Conservation (phyloP, 1,140 invertebrate species). For the Uloborus diversus region DNA sequence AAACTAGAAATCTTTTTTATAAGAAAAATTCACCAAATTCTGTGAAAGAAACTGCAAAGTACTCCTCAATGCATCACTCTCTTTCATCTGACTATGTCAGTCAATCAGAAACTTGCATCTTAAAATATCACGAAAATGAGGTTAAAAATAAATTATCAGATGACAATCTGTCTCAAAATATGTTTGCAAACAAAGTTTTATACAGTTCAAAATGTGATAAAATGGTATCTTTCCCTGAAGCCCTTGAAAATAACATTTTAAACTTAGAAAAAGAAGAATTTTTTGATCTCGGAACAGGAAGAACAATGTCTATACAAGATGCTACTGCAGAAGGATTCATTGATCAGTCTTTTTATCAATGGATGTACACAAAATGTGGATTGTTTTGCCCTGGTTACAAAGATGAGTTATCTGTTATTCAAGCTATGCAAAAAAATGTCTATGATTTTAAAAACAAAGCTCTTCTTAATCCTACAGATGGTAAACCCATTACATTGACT, state of each 20-base stretch:
- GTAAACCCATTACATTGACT: conserved; percentile 77
- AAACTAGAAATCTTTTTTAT: background rate
- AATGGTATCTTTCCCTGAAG: conserved; percentile 67
- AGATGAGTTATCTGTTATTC: conserved; percentile 80
- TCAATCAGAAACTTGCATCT: too few relatives aligned
- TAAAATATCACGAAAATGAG: too few relatives aligned
- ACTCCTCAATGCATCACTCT: too few relatives aligned
- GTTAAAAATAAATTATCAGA: background rate
- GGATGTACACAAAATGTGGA: conserved; percentile 70
- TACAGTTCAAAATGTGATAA: conserved; percentile 68
- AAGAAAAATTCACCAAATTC: background rate
- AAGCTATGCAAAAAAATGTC: conserved; percentile 89
- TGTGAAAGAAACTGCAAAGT: background rate
- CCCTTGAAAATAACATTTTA: conserved; percentile 65
- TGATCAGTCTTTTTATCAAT: conserved; percentile 67
- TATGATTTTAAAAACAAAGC: conserved; percentile 82
- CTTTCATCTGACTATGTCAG: too few relatives aligned
- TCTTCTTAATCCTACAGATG: conserved; percentile 68
- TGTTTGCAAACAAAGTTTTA: conserved; percentile 8
- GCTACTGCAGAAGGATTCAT: conserved; percentile 81
- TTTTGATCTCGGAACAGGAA: conserved; percentile 79
- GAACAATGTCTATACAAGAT: conserved; percentile 81
- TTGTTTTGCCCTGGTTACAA: conserved; percentile 87
- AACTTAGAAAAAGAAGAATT: conserved; percentile 62
- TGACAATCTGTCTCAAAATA: background rate